Conservation (phyloP, 1,140 invertebrate species). For the Trichogramma pretiosum region DNA sequence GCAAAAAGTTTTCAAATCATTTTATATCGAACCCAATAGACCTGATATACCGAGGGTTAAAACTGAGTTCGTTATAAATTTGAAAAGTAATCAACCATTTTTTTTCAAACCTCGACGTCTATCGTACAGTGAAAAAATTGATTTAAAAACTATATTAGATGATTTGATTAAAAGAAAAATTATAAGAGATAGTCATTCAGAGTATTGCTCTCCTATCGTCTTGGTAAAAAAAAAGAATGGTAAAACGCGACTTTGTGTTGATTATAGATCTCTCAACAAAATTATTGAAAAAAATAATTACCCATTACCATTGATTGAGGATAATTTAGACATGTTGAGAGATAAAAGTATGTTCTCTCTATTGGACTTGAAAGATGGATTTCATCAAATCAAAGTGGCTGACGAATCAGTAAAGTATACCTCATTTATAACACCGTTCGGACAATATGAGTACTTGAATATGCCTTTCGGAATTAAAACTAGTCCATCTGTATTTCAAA, state of each 20-base stretch:
- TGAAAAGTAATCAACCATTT: constrained; percentile 18
- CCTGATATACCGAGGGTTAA: no score
- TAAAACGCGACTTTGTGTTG: not conserved
- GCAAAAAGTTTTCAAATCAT: no score
- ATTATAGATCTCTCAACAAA: not conserved
- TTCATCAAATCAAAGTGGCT: not conserved
- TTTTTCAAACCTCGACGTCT: constrained; percentile 20
- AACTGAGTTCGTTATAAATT: no score
- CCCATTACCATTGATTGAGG: constrained; percentile 1
- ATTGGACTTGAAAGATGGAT: not conserved
- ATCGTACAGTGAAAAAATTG: constrained; percentile 20
- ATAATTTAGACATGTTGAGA: not conserved
- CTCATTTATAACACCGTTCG: not conserved
- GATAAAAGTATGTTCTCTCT: not conserved
- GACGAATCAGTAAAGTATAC: not conserved
- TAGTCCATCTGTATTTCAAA: constrained; percentile 19
- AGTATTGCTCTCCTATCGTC: not conserved
- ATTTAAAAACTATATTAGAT: constrained; percentile 22
- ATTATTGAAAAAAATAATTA: constrained; percentile 15
- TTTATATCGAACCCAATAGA: no score
- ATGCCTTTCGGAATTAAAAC: no score
- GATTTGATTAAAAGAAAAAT: constrained; percentile 20
- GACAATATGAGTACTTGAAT: not conserved
- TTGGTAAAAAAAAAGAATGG: not conserved
- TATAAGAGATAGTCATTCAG: constrained; percentile 23